Base-by-base conservation (phyloP, 2,888 invertebrate genomes). In the Drosophila dives region DNA sequence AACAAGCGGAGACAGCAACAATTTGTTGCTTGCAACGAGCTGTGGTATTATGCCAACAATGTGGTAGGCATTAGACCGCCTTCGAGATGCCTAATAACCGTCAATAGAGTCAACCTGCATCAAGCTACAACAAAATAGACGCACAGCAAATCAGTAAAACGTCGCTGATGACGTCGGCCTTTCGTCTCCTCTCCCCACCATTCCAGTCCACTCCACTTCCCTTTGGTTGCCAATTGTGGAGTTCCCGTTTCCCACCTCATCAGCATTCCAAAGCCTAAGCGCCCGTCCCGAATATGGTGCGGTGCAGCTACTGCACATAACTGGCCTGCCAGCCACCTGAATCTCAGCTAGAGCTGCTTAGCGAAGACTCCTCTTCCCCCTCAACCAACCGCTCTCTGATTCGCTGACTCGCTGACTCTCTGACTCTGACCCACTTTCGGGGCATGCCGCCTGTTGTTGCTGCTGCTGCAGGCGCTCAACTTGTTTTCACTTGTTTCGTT, bases 81-180 rank as follows among this genome's bases (percentile, higher is more conserved):
- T 86, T 86, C 89, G 77, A 86, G 83, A 89, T 87, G 86, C 73
- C 85, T 89, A 86, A 86, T 89, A 86, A 89, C 89, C 89, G 87
- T 83, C 86, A 89, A 86, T 86, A 75, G 78, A 86, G 84, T 82
- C 82, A 80, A 62, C 26, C 51, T 38, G 17, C 63, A 69, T n/a
- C 68, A 26, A 60, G 33, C 48, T 34, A 15, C 61, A 34, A 8
- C 56, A 29, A 50, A 38, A 38, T 15, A 62, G 51, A 75, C 76
- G 58, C 76, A 73, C 59, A 49, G 59, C 51, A 38, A 61, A 63
- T 32, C 15, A 34, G 12, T n/a, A 50, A 50, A 50, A 26, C 26
- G 50, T 33, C 49, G 76, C 64, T 73, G 77, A 74, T 86, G 76
- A 79, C 82, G 68, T 84, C 73, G 81, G 64, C 59, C 61, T 79